Base-by-base conservation (phyloP, 2,888 invertebrate genomes). In the Drosophila pegasa region DNA sequence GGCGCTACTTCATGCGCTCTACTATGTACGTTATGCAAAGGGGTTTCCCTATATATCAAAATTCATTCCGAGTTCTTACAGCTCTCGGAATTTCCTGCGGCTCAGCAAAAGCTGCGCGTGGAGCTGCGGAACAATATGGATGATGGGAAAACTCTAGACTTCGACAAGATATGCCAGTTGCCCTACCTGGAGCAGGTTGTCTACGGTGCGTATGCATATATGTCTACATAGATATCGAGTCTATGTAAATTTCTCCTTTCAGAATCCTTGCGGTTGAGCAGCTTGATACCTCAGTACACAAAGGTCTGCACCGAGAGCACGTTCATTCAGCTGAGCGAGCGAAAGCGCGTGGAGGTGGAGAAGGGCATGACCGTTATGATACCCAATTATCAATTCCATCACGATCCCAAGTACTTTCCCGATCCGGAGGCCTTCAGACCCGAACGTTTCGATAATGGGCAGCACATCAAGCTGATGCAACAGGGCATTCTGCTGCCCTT, bases 381-480 rank as follows among this genome's bases (percentile, higher is more conserved):
- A 43, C 91, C 92, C 9, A 70, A 89, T 4, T 92, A 91, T 71
- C 90, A 91, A 20, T 84, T 91, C 8, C 92, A 91, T 52, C 88
- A 88, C 37, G 91, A 91, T 68, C 54, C 80, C 0, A 78, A 87
- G 25, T 87, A 86, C 40, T 91, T 80, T 60, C 59, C 78, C 0
- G 67, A 90, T 4, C 87, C 92, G 0, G 76, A 88, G 3, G 35
- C 48, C 8, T 91, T 87, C 35, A 66, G 66, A 3, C 92, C 91
- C 0, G 91, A 91, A 48, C 86, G 91, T 0, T 91, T 92, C 37
- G 88, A 90, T 4, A 79, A 86, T 58, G 84, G 71, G 5, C 74
- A 74, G 3, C 80, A 81, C 14, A 86, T 84, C 22, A 76, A 84
- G 16, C 72, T 88, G 1, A 72, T 77, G 0, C 86, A 82, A 2